Percentiles rank a stretch among this genome's conserved stretches.
phyloP scores from a whole-genome alignment of 2,113 vertebrate species.

The Channa maculata region DNA sequence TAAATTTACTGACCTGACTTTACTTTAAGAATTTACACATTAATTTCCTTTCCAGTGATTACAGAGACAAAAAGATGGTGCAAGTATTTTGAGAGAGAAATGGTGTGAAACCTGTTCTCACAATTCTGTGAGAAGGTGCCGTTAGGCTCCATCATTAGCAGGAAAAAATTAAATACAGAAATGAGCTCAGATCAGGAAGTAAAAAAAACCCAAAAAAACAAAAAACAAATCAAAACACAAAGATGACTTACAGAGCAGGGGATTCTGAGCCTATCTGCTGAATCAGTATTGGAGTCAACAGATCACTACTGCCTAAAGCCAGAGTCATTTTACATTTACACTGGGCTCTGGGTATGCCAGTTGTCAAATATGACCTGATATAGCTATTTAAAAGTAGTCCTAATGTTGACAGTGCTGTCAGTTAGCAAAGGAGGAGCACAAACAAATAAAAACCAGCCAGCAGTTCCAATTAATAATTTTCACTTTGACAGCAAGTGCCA shows the following conservation, averaged over 20 bases:
- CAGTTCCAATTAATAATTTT: slow-evolving; percentile 23
- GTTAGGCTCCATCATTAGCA: neutral
- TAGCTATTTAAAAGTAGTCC: slow-evolving; percentile 5
- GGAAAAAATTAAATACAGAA: neutral
- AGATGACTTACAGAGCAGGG: neutral
- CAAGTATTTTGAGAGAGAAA: neutral
- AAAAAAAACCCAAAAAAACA: neutral
- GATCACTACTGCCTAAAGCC: slow-evolving; percentile 13
- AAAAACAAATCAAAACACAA: neutral
- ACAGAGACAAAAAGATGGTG: neutral
- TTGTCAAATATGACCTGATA: neutral
- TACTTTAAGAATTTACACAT: slow-evolving; percentile 5
- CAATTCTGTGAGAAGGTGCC: neutral
- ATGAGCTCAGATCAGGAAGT: neutral
- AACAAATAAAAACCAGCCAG: slow-evolving; percentile 8
- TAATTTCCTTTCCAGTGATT: neutral
- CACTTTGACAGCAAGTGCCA: neutral
- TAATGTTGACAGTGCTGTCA: neutral
- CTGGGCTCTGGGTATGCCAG: neutral
- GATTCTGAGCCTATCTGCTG: neutral
- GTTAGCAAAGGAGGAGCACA: slow-evolving; percentile 3
- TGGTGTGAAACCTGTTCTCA: neutral
- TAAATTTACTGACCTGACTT: slow-evolving; percentile 4
- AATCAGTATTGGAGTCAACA: slow-evolving; percentile 1
- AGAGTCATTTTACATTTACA: neutral